Evolutionary conservation across 2,888 invertebrate species (phyloP).

Genomic region (Drosophila mayaguana): DNA sequence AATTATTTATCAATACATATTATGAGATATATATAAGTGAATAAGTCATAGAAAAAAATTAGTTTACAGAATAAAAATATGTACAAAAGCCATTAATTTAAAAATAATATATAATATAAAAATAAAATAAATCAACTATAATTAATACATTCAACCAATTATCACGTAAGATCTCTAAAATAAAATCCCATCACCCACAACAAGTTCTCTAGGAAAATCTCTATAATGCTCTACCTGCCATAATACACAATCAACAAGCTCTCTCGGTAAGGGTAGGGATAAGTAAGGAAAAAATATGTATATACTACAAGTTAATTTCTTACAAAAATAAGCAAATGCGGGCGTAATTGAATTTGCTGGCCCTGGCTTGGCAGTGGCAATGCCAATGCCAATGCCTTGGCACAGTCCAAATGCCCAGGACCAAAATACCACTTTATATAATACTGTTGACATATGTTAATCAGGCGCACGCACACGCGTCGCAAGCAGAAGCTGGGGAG

Average conservation of each 20-base stretch:
- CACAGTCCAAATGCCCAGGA: slow-evolving; percentile 55
- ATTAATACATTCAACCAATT: not conserved
- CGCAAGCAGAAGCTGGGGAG: slow-evolving; percentile 38
- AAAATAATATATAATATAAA: too few species aligned
- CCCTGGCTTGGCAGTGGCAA: not conserved
- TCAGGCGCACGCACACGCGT: slow-evolving; percentile 84
- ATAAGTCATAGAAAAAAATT: too few species aligned
- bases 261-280: slow-evolving; percentile 14
- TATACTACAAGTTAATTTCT: slow-evolving; percentile 74
- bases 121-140: not conserved
- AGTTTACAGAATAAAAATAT: too few species aligned
- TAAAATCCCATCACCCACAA: not conserved
- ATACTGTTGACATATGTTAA: slow-evolving; percentile 85
- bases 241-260: slow-evolving; percentile 7
- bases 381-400: slow-evolving; percentile 4
- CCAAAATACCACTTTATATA: slow-evolving; percentile 79
- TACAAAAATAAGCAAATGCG: slow-evolving; percentile 77
- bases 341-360: slow-evolving; percentile 79
- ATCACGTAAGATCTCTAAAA: not conserved
- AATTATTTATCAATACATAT: too few species aligned
- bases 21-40: too few species aligned
- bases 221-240: slow-evolving; percentile 28
- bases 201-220: slow-evolving; percentile 16
- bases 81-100: too few species aligned
- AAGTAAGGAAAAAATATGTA: slow-evolving; percentile 13